These are phyloP conservation scores for Synanthedon tipuliformis DNA, from an alignment of 2,888 invertebrate genomes.

Conservation along the genomic window DNA sequence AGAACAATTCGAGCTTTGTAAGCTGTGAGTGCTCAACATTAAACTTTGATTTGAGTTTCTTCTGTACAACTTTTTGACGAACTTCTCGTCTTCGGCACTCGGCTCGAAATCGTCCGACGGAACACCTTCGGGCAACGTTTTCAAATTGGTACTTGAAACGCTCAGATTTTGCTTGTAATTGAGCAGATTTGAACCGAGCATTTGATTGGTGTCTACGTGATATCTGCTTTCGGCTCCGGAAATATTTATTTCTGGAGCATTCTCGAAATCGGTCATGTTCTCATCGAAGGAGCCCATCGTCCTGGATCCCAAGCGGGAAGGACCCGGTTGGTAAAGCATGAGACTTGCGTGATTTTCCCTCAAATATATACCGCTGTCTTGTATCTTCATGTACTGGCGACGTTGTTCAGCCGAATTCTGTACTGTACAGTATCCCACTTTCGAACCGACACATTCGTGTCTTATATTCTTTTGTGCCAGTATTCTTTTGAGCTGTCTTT, in stretches of 20 bases:
- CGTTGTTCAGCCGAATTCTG: conserved; percentile 48
- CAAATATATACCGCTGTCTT: conserved; percentile 61
- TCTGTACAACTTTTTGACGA: conserved; percentile 63
- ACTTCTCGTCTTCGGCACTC: conserved; percentile 50
- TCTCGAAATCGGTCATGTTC: conserved; percentile 48
- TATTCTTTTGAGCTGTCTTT: conserved; percentile 64
- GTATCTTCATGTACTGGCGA: conserved; percentile 53
- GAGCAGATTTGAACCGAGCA: conserved; percentile 66
- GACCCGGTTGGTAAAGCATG: conserved; percentile 62
- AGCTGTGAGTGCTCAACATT: conserved; percentile 65
- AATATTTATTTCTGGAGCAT: conserved; percentile 48
- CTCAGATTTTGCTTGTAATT: conserved; percentile 74
- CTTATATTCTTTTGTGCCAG: conserved; percentile 51
- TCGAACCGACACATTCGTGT: conserved; percentile 40
- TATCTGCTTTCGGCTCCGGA: conserved; percentile 34
- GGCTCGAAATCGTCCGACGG: conserved; percentile 75
- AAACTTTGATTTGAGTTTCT: conserved; percentile 73
- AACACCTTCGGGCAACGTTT: conserved; percentile 78
- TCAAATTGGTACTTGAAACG: conserved; percentile 77
- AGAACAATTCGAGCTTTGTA: conserved; percentile 68
- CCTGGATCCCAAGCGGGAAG: conserved; percentile 45
- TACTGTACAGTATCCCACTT: conserved; percentile 39
- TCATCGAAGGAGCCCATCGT: conserved; percentile 66
- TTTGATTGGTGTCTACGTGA: conserved; percentile 37
- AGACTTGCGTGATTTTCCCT: conserved; percentile 59